Evolutionary conservation across 64 coral and sea anemone genomes (phyloP).

Genomic region (Acropora tenuis): DNA sequence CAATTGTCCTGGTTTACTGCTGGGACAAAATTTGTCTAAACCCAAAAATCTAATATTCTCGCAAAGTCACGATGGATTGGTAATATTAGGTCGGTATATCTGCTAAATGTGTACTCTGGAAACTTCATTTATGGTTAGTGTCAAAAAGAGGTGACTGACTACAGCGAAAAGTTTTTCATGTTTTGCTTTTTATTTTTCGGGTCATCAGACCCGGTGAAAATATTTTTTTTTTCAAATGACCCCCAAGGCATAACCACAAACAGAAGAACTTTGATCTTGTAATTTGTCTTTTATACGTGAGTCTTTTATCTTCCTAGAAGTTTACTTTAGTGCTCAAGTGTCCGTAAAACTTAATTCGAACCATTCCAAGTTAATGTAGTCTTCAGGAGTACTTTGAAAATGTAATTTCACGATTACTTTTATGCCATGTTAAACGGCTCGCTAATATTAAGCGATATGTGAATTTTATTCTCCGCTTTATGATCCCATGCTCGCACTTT

Average conservation of each 20-base stretch:
- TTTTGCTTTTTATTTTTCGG: background rate
- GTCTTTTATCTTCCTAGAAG: background rate
- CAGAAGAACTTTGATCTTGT: background rate
- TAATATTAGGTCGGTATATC: no score
- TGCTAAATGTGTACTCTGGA: no score
- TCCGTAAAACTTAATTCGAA: background rate
- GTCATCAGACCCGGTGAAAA: background rate
- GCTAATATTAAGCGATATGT: background rate
- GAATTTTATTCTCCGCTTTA: background rate
- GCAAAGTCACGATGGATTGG: no score
- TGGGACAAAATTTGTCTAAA: no score
- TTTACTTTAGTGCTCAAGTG: constrained; percentile 15
- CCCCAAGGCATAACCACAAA: background rate
- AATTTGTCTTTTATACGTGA: background rate
- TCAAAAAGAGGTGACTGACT: no score
- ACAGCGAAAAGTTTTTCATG: no score
- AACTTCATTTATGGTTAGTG: no score
- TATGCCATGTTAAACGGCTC: background rate
- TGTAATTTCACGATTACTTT: background rate
- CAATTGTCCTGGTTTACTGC: no score
- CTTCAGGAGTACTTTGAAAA: background rate
- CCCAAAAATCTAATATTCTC: no score
- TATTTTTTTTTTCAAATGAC: background rate
- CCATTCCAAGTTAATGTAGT: background rate
- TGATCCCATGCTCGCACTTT: background rate